Conservation (phyloP, 2,888 invertebrate species). For the Stegana nigrithorax region DNA sequence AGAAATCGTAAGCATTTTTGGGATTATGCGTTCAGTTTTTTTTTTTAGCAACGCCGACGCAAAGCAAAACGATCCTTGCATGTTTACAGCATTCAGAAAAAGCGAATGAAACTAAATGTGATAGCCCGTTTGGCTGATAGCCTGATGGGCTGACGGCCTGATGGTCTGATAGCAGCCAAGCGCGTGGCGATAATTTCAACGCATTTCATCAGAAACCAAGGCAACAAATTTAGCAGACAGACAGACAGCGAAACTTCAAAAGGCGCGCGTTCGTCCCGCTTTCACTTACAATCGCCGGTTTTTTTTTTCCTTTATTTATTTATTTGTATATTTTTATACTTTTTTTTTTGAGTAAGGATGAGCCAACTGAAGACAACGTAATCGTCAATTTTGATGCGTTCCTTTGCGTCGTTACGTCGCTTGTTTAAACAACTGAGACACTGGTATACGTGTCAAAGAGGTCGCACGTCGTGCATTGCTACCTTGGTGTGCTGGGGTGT, state of each 20-base stretch:
- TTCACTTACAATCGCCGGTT: background rate
- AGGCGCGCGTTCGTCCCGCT: background rate
- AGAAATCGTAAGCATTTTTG: too few relatives aligned
- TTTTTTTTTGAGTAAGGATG: too few relatives aligned
- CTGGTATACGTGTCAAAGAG: conserved; percentile 38
- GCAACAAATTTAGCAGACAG: background rate
- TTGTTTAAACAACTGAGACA: background rate
- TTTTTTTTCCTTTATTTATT: background rate
- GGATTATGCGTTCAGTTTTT: too few relatives aligned
- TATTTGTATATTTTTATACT: background rate
- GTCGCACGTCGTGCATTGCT: conserved; percentile 29
- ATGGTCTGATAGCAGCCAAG: too few relatives aligned
- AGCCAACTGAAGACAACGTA: background rate
- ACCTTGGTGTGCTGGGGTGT: background rate
- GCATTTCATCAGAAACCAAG: background rate
- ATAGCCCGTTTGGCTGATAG: too few relatives aligned
- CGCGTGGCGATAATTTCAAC: too few relatives aligned
- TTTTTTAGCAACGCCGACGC: too few relatives aligned
- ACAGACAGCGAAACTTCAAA: conserved; percentile 10
- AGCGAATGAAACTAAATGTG: too few relatives aligned
- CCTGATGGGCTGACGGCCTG: too few relatives aligned
- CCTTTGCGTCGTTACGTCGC: background rate
- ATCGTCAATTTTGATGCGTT: background rate
- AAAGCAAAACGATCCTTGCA: too few relatives aligned
- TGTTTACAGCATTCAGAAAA: too few relatives aligned